Evolutionary conservation across 35 echinoderm and acorn worm genomes (phyloP), one percentile per base, ranked within the genome.

Genomic region (Nesometra sesokonis): DNA sequence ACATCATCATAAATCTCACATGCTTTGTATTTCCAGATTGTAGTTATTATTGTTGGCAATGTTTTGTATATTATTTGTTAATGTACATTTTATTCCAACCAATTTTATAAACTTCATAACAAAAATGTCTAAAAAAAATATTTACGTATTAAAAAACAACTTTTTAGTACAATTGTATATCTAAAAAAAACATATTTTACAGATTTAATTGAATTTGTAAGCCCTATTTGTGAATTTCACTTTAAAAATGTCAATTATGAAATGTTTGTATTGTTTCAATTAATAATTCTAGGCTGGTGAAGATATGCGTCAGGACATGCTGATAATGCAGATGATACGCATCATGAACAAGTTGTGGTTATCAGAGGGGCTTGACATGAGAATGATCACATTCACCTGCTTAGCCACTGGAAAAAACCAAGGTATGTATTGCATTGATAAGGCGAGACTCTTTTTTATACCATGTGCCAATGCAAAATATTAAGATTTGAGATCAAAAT

Each of bases 321-420:
- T 99, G 79, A 99, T 93, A 36, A 94, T 99, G 92, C 96, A 99
- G 92, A 99, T 97, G 96, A 99, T 99, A 32, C 84, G 92, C 0
- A 92, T 99, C 87, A 99, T 99, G 96, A 91, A 99, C 77, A 99
- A 94, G 46, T 81, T 99, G 15, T 99, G 96, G 92, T 78, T 94
- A 17, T 85, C 87, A n/a, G 90, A 92, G 57, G 96, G 96, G 27
- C 80, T 99, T 27, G 96, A 99, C 52, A 90, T 99, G 0, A 93
- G 90, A 40, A 99, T 99, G 92, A 87, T 99, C 4, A 93, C 93
- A 9, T 99, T 99, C 34, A 87, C 90, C 29, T 99, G 96, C 86
- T 92, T 99, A 88, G 88, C 92, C 0, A 99, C 96, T 9, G 92
- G 92, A 82, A 80, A 57, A 32, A 90, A 89, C 35, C 89, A 90